Percentiles rank a stretch among this genome's conserved stretches.
phyloP scores from a whole-genome alignment of 2,113 vertebrate species.

The Nestor notabilis region DNA sequence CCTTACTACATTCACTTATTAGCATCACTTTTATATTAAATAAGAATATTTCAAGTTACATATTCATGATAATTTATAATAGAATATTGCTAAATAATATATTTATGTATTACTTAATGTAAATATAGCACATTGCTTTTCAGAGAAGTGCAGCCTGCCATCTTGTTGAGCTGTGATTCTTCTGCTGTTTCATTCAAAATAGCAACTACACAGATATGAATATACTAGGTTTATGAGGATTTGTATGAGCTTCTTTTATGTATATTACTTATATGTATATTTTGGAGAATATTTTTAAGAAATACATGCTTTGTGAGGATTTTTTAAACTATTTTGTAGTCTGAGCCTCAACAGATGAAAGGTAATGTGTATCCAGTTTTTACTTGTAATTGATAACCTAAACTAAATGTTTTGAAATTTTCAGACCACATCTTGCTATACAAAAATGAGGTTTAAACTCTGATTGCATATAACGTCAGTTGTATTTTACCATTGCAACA shows the following conservation, averaged over 20 bases:
- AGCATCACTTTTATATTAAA: neutral
- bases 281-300: neutral
- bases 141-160: neutral
- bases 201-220: neutral
- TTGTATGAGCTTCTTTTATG: neutral
- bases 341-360: neutral
- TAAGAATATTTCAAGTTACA: neutral
- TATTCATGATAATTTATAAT: neutral
- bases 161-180: neutral
- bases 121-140: neutral
- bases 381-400: neutral
- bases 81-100: neutral
- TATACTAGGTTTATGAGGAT: neutral
- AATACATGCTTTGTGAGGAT: neutral
- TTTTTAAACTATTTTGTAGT: neutral
- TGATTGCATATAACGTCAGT: neutral
- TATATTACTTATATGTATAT: neutral
- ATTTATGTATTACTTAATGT: neutral
- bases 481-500: neutral
- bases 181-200: neutral
- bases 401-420: neutral
- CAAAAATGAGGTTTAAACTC: accelerated
- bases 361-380: neutral
- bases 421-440: neutral
- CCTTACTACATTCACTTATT: neutral